phyloP scores from a whole-genome alignment of 2,113 vertebrate genomes.

The Nymphicus hollandicus region DNA sequence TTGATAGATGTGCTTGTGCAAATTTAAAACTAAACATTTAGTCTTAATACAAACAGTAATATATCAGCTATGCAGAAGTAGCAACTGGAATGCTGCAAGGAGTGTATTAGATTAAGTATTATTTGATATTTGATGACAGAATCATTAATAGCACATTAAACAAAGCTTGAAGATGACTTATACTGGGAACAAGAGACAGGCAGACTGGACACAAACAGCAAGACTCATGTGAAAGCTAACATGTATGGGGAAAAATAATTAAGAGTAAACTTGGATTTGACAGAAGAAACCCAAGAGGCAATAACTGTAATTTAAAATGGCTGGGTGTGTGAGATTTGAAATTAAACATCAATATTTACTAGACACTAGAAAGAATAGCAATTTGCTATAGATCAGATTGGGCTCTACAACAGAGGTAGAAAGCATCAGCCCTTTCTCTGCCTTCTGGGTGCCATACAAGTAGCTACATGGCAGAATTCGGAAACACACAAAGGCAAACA shows the following conservation, averaged over 20 bases:
- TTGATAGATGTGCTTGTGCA: background rate
- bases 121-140: conserved; percentile 45
- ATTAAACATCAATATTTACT: conserved; percentile 58
- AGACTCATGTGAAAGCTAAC: conserved; percentile 1
- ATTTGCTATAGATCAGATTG: background rate
- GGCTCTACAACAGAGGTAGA: background rate
- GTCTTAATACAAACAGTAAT: conserved; percentile 13
- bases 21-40: conserved; percentile 36
- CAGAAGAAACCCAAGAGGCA: conserved; percentile 38
- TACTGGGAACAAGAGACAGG: background rate
- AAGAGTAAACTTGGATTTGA: conserved; percentile 32
- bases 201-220: background rate
- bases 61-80: background rate
- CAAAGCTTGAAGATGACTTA: background rate
- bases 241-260: conserved; percentile 25
- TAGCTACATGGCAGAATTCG: background rate
- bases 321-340: background rate
- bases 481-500: background rate
- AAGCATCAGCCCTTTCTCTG: background rate
- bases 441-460: background rate
- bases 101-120: conserved; percentile 2
- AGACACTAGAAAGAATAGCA: background rate
- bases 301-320: conserved; percentile 32
- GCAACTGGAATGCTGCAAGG: background rate
- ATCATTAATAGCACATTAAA: conserved; percentile 24